Percentiles rank a stretch among this genome's conserved stretches.
Evolutionary conservation across 2,797 vertebrate species (phyloP).

Genomic region (Cygnus olor): DNA sequence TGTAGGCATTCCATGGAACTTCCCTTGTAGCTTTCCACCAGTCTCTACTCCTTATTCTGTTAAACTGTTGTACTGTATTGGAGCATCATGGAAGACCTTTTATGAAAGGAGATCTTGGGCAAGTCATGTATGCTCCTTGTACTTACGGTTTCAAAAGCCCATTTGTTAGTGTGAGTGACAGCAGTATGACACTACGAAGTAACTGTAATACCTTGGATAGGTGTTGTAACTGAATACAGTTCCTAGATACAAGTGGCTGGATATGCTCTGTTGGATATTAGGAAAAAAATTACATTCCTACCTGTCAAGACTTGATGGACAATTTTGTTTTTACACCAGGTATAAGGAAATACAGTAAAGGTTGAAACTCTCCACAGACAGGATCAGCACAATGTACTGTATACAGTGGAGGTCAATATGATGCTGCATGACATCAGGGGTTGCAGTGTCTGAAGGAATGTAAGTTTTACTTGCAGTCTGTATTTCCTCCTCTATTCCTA

Average conservation of each 20-base stretch:
- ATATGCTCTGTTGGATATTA: neutral
- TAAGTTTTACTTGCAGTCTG: neutral
- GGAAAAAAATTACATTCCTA: neutral
- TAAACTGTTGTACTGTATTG: neutral
- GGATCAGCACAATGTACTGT: neutral
- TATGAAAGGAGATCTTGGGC: neutral
- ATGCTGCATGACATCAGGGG: neutral
- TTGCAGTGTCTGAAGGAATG: neutral
- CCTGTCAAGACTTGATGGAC: neutral
- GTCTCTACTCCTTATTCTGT: neutral
- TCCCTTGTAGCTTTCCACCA: neutral
- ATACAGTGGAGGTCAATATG: neutral
- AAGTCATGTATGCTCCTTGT: neutral
- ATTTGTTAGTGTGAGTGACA: neutral
- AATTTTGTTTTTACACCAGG: neutral
- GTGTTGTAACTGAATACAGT: neutral
- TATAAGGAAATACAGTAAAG: neutral
- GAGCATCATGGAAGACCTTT: neutral
- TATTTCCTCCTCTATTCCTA: neutral
- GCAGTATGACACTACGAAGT: no score
- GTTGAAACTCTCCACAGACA: neutral
- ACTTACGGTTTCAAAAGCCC: neutral
- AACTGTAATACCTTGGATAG: neutral
- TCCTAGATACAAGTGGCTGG: neutral
- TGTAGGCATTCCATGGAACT: neutral